Percentiles rank a stretch among this genome's conserved stretches.
phyloP scores from a whole-genome alignment of 2,888 invertebrate genomes.

The Yponomeuta sedellus region DNA sequence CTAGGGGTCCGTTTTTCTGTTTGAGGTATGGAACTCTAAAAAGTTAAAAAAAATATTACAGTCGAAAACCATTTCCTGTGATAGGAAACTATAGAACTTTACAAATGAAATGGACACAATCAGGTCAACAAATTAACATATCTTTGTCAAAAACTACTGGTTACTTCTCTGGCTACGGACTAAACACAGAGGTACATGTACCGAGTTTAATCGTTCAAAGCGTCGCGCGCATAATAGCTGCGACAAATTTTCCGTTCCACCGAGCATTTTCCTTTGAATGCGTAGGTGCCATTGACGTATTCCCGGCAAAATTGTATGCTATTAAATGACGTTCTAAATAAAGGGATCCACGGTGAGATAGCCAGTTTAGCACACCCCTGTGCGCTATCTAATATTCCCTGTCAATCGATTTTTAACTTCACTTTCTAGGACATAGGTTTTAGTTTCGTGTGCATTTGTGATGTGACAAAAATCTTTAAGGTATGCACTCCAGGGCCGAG shows the following conservation, averaged over 20 bases:
- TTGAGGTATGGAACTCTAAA: too few species aligned
- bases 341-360: slow-evolving; percentile 56
- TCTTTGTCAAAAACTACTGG: not conserved
- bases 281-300: slow-evolving; percentile 68
- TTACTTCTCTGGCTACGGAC: not conserved
- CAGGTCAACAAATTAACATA: too few species aligned
- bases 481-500: slow-evolving; percentile 25
- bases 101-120: too few species aligned
- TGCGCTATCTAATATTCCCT: slow-evolving; percentile 33
- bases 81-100: too few species aligned
- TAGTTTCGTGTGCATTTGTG: not conserved
- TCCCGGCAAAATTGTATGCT: slow-evolving; percentile 68
- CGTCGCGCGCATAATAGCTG: slow-evolving; percentile 66
- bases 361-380: slow-evolving; percentile 51
- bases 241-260: slow-evolving; percentile 71
- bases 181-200: slow-evolving; percentile 30
- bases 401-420: slow-evolving; percentile 27
- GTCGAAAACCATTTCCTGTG: too few species aligned
- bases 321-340: slow-evolving; percentile 73
- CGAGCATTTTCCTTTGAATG: slow-evolving; percentile 72
- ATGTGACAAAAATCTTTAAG: slow-evolving; percentile 13
- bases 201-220: slow-evolving; percentile 67
- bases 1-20: too few species aligned
- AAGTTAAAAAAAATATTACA: too few species aligned
- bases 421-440: slow-evolving; percentile 11